A percentile compares a stretch with the other conserved stretches of the same genome.
phyloP scores from a whole-genome alignment of 2,888 invertebrate genomes.

The Odontocerum albicorne region DNA sequence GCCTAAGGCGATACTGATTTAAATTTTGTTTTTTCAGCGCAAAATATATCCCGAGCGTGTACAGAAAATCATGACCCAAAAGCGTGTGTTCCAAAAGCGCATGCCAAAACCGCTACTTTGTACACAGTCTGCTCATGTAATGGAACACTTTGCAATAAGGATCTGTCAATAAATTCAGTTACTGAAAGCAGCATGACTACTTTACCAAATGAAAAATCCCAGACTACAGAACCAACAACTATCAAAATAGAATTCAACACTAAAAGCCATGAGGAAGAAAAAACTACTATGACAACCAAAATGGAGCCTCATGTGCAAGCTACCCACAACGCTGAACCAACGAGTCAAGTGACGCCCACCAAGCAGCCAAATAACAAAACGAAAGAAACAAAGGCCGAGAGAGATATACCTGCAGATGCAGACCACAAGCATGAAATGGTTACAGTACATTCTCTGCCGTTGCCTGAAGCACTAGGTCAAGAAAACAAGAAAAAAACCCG shows the following conservation, averaged over 20 bases:
- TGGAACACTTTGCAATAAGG: constrained; percentile 26
- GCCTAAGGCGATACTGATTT: no score
- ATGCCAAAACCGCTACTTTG: constrained; percentile 10
- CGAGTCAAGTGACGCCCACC: background rate
- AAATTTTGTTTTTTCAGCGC: constrained; percentile 15
- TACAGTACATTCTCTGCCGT: constrained; percentile 26
- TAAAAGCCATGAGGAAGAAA: background rate
- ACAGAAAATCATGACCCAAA: constrained; percentile 7
- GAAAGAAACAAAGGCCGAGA: constrained; percentile 10
- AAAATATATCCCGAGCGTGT: constrained; percentile 22
- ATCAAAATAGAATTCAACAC: background rate
- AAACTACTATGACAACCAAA: background rate
- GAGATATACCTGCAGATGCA: background rate
- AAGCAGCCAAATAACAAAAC: constrained; percentile 11
- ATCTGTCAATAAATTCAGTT: background rate
- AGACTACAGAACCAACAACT: constrained; percentile 4
- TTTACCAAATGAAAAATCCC: constrained; percentile 5
- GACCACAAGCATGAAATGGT: constrained; percentile 15
- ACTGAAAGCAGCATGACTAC: background rate
- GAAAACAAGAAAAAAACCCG: constrained; percentile 23
- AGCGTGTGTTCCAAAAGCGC: constrained; percentile 15
- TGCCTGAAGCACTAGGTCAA: constrained; percentile 34
- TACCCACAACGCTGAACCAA: background rate
- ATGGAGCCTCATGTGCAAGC: background rate
- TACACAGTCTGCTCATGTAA: constrained; percentile 29